Percentiles rank a stretch among this genome's conserved stretches.
Evolutionary conservation across 2,113 vertebrate genomes (phyloP).

Genomic region (Naja naja): DNA sequence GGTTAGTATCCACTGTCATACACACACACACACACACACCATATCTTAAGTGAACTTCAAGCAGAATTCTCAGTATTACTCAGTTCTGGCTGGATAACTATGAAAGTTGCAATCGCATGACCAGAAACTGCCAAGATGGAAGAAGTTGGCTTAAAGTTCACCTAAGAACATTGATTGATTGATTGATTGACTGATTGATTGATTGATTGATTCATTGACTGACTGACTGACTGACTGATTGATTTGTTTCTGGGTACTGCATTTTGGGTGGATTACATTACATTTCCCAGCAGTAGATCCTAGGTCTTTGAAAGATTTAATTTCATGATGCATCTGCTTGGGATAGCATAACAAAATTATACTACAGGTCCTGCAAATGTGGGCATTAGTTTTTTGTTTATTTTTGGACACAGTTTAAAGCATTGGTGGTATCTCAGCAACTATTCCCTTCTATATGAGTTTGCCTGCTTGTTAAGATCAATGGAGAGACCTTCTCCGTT

Average conservation of each 20-base stretch:
- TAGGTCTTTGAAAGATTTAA: neutral
- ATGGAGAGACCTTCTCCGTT: neutral
- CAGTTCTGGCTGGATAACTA: neutral
- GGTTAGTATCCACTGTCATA: neutral
- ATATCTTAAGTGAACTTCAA: neutral
- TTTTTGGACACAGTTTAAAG: neutral
- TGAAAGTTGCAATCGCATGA: neutral
- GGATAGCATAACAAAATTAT: neutral
- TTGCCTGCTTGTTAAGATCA: neutral
- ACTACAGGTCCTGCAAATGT: neutral
- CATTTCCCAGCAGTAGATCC: neutral
- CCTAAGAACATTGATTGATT: neutral
- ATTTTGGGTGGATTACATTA: neutral
- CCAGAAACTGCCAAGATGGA: neutral
- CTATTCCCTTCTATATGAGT: neutral
- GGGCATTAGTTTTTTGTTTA: neutral
- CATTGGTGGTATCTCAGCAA: neutral
- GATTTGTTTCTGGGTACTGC: neutral
- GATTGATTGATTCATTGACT: no score
- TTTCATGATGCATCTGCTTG: neutral
- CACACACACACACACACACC: neutral
- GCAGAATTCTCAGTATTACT: neutral
- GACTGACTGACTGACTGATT: accelerated
- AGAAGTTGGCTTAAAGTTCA: neutral
- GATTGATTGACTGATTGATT: neutral